Conservation (phyloP, 2,797 vertebrate genomes). For the Neosalanx taihuensis region DNA sequence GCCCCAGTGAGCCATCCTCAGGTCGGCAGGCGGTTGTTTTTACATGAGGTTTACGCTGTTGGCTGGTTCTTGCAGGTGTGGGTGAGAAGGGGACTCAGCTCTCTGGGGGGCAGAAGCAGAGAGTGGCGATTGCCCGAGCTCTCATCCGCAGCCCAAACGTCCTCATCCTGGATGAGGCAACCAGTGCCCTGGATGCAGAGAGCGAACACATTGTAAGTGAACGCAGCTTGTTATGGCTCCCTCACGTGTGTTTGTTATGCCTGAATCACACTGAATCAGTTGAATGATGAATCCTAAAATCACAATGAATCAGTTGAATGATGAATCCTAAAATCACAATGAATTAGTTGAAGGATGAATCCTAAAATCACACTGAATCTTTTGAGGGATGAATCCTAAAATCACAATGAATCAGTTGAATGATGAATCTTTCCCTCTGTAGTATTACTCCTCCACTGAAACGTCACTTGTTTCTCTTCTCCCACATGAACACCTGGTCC, state of each 20-base stretch:
- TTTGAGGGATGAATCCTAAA: too few relatives aligned
- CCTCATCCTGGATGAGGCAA: conserved; percentile 94
- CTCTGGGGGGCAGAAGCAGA: conserved; percentile 94
- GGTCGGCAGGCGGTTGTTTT: not conserved
- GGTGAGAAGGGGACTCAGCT: conserved; percentile 94
- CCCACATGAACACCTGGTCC: not conserved
- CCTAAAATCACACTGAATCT: too few relatives aligned
- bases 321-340: too few relatives aligned
- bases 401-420: too few relatives aligned
- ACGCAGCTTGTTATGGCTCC: not conserved
- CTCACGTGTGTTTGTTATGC: not conserved
- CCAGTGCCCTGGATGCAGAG: conserved; percentile 90
- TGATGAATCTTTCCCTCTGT: not conserved
- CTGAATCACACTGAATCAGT: not conserved
- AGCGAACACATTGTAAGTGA: conserved; percentile 88
- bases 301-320: not conserved
- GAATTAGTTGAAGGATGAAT: too few relatives aligned
- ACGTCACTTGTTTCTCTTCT: not conserved
- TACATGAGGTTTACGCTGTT: not conserved
- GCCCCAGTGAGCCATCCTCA: too few relatives aligned
- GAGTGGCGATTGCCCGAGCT: conserved; percentile 92
- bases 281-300: not conserved
- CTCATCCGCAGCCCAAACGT: conserved; percentile 84
- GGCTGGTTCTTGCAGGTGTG: conserved; percentile 67
- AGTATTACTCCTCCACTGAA: not conserved